phyloP scores from a whole-genome alignment of 1,140 invertebrate genomes.

The Ganaspis sp. region DNA sequence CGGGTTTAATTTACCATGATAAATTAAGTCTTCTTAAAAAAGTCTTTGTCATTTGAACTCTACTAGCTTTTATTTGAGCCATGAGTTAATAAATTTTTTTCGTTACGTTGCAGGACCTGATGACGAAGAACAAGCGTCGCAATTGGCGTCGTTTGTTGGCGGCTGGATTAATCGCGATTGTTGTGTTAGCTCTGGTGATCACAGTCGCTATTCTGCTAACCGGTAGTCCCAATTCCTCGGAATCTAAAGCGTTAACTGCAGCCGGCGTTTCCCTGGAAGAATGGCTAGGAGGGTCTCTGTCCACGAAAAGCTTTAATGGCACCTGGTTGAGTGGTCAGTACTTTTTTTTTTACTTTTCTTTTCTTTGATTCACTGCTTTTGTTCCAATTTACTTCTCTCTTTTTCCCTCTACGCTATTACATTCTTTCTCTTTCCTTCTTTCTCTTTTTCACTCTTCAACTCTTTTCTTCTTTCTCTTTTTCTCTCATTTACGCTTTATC shows the following conservation, averaged over 20 bases:
- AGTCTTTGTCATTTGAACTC: too few species aligned
- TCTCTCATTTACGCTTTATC: background rate
- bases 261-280: conserved; percentile 70
- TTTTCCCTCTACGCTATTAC: background rate
- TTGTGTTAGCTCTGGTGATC: conserved; percentile 67
- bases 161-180: conserved; percentile 61
- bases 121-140: conserved; percentile 72
- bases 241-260: conserved; percentile 50
- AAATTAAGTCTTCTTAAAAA: too few species aligned
- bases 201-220: conserved; percentile 68
- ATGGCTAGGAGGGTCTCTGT: conserved; percentile 70
- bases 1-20: too few species aligned
- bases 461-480: background rate
- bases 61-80: background rate
- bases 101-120: conserved; percentile 68
- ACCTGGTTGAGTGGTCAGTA: conserved; percentile 74
- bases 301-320: conserved; percentile 73
- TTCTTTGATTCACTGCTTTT: background rate
- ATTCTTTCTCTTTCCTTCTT: too few species aligned
- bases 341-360: conserved; percentile 42
- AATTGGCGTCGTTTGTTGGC: conserved; percentile 70
- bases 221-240: conserved; percentile 55
- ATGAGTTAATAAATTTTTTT: background rate
- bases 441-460: background rate
- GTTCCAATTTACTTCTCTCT: background rate